Conservation (phyloP, 2,113 vertebrate species). For the Pollimyrus isidori region DNA sequence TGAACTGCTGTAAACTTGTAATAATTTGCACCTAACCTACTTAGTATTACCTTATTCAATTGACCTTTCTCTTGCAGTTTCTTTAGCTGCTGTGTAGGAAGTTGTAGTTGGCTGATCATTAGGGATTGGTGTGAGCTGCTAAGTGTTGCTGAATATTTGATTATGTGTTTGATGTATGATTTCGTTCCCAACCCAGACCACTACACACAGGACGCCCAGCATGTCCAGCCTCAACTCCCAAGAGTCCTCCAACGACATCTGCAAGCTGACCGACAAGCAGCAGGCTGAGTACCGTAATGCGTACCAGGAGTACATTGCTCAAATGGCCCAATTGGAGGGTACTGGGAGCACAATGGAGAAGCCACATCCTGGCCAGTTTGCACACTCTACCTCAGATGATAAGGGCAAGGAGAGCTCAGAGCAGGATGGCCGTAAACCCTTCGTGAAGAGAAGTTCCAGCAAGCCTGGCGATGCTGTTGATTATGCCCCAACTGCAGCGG, state of each 20-base stretch:
- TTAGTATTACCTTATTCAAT: neutral
- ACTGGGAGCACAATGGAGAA: slow-evolving; percentile 57
- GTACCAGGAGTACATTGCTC: slow-evolving; percentile 92
- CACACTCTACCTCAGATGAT: slow-evolving; percentile 69
- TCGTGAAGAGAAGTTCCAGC: slow-evolving; percentile 60
- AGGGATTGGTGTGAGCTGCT: neutral
- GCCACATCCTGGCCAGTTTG: slow-evolving; percentile 66
- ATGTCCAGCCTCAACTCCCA: slow-evolving; percentile 93
- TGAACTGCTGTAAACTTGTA: neutral
- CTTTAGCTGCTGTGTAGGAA: neutral
- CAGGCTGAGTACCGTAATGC: slow-evolving; percentile 92
- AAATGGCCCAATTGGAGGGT: slow-evolving; percentile 85
- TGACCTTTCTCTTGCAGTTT: neutral
- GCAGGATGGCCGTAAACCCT: slow-evolving; percentile 73
- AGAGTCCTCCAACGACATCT: slow-evolving; percentile 90
- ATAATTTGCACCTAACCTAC: neutral
- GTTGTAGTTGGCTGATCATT: neutral
- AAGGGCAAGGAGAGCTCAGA: slow-evolving; percentile 70
- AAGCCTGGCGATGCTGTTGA: slow-evolving; percentile 66
- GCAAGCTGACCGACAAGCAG: slow-evolving; percentile 87
- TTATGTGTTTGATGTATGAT: neutral
- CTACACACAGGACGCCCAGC: slow-evolving; percentile 79
- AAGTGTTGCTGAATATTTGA: neutral
- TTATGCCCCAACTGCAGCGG: slow-evolving; percentile 64
- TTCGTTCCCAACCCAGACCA: slow-evolving; percentile 54